phyloP scores from a whole-genome alignment of 1,140 invertebrate genomes.

The Philaenus spumarius region DNA sequence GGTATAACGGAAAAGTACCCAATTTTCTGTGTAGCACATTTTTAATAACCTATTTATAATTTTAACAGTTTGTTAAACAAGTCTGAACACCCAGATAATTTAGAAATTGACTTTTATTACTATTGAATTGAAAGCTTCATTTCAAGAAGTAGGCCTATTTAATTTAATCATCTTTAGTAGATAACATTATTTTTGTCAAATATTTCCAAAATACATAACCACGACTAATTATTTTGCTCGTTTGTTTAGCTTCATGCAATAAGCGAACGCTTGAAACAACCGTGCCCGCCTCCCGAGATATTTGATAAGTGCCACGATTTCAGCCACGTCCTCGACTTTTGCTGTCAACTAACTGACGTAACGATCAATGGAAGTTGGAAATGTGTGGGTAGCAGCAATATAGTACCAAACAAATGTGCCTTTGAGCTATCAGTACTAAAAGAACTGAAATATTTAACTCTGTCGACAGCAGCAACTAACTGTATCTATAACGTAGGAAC shows the following conservation, averaged over 20 bases:
- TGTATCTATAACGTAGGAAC: conserved; percentile 58
- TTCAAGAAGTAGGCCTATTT: too few relatives aligned
- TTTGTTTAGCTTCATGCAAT: conserved; percentile 76
- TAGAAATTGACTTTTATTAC: too few relatives aligned
- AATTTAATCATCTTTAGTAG: too few relatives aligned
- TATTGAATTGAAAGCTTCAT: too few relatives aligned
- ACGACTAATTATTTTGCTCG: too few relatives aligned
- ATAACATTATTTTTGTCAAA: too few relatives aligned
- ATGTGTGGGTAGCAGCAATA: conserved; percentile 67
- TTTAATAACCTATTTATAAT: too few relatives aligned
- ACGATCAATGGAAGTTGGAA: conserved; percentile 60
- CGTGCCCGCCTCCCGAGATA: conserved; percentile 67
- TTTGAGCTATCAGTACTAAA: conserved; percentile 80
- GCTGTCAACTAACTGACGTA: conserved; percentile 61
- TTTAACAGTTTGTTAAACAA: too few relatives aligned
- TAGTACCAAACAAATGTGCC: conserved; percentile 66
- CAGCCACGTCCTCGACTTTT: conserved; percentile 84
- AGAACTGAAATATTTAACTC: conserved; percentile 52
- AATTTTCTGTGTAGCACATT: too few relatives aligned
- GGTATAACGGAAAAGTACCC: too few relatives aligned
- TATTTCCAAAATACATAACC: too few relatives aligned
- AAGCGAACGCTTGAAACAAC: conserved; percentile 76
- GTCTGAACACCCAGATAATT: too few relatives aligned
- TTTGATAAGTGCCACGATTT: conserved; percentile 67
- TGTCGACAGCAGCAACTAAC: conserved; percentile 52